A percentile compares a stretch with the other conserved stretches of the same genome.
These are phyloP conservation scores for Connochaetes taurinus DNA, from an alignment of 2,113 vertebrate species.

Conservation along the genomic window DNA sequence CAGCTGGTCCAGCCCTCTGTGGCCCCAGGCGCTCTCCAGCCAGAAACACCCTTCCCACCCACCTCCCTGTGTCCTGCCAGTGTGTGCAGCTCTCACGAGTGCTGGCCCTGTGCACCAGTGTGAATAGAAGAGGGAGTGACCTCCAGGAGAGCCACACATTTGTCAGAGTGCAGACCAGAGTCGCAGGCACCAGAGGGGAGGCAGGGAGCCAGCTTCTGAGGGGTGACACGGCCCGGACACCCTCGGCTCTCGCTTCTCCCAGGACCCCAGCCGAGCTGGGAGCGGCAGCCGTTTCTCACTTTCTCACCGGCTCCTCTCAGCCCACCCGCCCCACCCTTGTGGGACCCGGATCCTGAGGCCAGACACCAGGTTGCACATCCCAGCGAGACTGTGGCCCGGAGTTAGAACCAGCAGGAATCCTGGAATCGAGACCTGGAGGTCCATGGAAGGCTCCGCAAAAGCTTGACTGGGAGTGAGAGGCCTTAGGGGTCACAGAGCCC, in stretches of 20 bases:
- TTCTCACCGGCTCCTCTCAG: not conserved
- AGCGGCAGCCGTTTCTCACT: accelerated
- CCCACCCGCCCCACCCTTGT: not conserved
- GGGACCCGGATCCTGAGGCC: not conserved
- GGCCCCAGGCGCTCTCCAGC: not conserved
- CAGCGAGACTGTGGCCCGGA: not conserved
- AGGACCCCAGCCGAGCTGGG: not conserved
- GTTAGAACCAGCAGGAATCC: not conserved
- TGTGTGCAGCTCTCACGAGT: accelerated
- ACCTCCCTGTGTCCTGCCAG: not conserved
- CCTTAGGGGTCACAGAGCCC: not conserved
- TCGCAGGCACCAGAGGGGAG: not conserved
- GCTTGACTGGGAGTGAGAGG: not conserved
- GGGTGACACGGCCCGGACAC: accelerated
- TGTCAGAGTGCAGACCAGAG: no score
- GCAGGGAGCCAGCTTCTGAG: no score
- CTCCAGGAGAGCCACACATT: accelerated
- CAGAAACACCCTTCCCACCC: no score
- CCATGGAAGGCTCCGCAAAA: not conserved
- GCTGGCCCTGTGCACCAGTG: not conserved
- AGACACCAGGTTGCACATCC: not conserved
- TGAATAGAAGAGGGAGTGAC: no score
- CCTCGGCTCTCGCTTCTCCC: not conserved
- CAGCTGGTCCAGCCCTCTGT: not conserved
- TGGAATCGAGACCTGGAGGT: not conserved